These are phyloP conservation scores for Saturnia pavonia DNA, from an alignment of 2,888 invertebrate genomes.

Conservation along the genomic window DNA sequence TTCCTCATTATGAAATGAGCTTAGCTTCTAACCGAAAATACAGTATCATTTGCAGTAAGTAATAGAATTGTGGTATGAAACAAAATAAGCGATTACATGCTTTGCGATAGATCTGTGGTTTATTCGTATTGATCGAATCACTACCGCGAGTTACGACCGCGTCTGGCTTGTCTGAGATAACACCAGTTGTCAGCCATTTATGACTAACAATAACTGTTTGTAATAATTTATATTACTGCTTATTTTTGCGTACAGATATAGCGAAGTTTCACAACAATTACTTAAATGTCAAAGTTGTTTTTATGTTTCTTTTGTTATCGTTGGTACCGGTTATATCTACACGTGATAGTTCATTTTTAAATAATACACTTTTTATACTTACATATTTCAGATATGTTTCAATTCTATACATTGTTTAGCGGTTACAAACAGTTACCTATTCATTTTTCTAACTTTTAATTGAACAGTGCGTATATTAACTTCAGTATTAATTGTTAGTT, in stretches of 20 bases:
- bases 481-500: too few relatives aligned
- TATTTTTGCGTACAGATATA: constrained; percentile 34
- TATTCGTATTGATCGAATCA: constrained; percentile 43
- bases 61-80: constrained; percentile 44
- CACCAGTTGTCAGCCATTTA: constrained; percentile 46
- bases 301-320: not conserved
- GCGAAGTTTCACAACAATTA: constrained; percentile 9
- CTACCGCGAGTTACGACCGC: constrained; percentile 41
- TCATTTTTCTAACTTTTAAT: too few relatives aligned
- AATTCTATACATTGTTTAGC: too few relatives aligned
- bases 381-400: too few relatives aligned
- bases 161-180: constrained; percentile 52
- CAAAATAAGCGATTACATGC: constrained; percentile 49
- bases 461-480: too few relatives aligned
- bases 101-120: constrained; percentile 49
- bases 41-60: constrained; percentile 38
- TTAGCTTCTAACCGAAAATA: constrained; percentile 31
- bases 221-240: constrained; percentile 30
- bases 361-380: too few relatives aligned
- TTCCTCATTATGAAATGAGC: not conserved
- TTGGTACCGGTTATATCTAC: not conserved
- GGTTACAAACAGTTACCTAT: too few relatives aligned
- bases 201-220: constrained; percentile 36
- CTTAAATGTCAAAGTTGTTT: not conserved
- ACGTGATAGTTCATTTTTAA: not conserved